Evolutionary conservation across 2,113 vertebrate species (phyloP).

Genomic region (Puffinus mauretanicus): DNA sequence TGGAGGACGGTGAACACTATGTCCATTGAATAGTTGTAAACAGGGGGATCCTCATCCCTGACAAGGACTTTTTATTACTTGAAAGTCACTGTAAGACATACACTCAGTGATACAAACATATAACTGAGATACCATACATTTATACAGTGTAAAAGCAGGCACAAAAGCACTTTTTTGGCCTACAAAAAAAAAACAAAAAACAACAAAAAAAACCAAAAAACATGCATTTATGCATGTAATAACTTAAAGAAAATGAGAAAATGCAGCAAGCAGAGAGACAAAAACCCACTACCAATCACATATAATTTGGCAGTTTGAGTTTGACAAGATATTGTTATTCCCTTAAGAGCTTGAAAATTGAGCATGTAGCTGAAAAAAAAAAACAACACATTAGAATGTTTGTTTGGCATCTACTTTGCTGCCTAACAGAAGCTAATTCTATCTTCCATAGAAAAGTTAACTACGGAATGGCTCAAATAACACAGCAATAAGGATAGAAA

Average conservation of each 20-base stretch:
- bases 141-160: background rate
- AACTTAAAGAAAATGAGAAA: background rate
- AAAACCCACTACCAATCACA: background rate
- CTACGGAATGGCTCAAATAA: background rate
- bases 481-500: background rate
- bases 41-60: background rate
- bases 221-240: background rate
- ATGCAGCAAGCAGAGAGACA: background rate
- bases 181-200: background rate
- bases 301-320: background rate
- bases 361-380: background rate
- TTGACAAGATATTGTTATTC: background rate
- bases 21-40: background rate
- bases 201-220: too few species aligned
- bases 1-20: background rate
- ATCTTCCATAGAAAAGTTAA: background rate
- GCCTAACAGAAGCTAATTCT: background rate
- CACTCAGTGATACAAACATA: background rate
- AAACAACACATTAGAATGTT: background rate
- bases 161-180: background rate
- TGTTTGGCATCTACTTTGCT: background rate
- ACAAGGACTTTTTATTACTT: background rate
- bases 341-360: background rate
- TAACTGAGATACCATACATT: background rate
- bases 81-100: background rate